Conservation (phyloP, 2,797 vertebrate species). For the Myotis pilosus region DNA sequence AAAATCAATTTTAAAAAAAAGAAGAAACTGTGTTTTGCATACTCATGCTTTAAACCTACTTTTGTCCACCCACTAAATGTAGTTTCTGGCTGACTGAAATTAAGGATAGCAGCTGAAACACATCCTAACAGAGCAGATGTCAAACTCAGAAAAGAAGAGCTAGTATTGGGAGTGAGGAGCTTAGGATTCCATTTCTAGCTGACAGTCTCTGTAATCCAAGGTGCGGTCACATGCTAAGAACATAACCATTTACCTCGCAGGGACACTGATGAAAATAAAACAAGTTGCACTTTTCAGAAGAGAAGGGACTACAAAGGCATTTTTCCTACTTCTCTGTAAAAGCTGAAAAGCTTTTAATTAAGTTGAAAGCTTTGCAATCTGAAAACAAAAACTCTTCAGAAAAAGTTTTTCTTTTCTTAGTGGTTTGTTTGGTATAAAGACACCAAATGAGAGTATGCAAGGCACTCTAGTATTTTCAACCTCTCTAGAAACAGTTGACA, state of each 20-base stretch:
- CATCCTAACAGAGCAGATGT: conserved; percentile 18
- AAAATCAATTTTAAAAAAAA: background rate
- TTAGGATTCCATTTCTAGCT: background rate
- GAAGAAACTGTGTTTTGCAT: background rate
- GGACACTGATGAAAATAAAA: conserved; percentile 23
- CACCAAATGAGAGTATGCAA: conserved; percentile 4
- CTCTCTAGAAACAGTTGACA: conserved; percentile 49
- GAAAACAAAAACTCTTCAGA: conserved; percentile 54
- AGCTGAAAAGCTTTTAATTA: conserved; percentile 25
- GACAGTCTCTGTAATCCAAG: background rate
- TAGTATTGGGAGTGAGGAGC: background rate
- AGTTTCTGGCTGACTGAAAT: conserved; percentile 31
- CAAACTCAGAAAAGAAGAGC: conserved; percentile 2
- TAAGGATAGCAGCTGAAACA: background rate
- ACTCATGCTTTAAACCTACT: background rate
- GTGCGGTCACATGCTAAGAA: background rate
- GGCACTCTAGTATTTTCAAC: conserved; percentile 34
- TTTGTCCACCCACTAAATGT: background rate
- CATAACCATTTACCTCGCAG: conserved; percentile 1
- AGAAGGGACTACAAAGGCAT: background rate
- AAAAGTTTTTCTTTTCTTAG: conserved; percentile 9
- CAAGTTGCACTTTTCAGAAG: conserved; percentile 11
- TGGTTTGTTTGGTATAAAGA: conserved; percentile 37
- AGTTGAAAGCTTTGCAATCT: conserved; percentile 31
- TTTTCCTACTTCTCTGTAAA: conserved; percentile 15